Evolutionary conservation across 2,797 vertebrate genomes (phyloP).

Genomic region (Stomatorhinus walkeri): DNA sequence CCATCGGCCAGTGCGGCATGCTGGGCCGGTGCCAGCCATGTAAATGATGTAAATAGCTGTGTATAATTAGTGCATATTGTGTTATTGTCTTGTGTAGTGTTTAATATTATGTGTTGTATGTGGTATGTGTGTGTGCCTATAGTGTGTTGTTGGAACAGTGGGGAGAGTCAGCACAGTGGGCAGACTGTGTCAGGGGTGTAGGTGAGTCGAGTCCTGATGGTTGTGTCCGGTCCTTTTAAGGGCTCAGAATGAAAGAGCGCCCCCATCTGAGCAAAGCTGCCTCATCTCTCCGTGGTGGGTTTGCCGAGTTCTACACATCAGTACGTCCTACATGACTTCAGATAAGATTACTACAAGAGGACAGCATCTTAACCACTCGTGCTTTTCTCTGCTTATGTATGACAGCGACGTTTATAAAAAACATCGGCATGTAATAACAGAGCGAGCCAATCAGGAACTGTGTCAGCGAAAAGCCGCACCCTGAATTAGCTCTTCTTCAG

Average conservation of each 20-base stretch:
- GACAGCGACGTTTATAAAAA: background rate
- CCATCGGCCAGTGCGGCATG: background rate
- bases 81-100: background rate
- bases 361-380: background rate
- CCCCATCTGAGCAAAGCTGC: background rate
- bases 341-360: background rate
- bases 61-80: background rate
- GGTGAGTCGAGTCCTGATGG: background rate
- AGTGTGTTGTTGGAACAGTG: background rate
- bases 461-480: constrained; percentile 45
- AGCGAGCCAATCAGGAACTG: background rate
- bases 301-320: background rate
- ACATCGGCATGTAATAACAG: background rate
- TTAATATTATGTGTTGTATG: background rate
- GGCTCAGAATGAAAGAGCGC: background rate
- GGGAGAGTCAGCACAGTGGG: background rate
- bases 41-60: background rate
- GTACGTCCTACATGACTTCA: background rate
- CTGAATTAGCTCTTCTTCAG: constrained; percentile 50
- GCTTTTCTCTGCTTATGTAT: background rate
- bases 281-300: background rate
- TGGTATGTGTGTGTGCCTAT: background rate
- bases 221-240: background rate
- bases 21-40: background rate
- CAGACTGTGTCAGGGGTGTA: background rate